phyloP scores from a whole-genome alignment of 2,113 vertebrate species.

The Balaeniceps rex region DNA sequence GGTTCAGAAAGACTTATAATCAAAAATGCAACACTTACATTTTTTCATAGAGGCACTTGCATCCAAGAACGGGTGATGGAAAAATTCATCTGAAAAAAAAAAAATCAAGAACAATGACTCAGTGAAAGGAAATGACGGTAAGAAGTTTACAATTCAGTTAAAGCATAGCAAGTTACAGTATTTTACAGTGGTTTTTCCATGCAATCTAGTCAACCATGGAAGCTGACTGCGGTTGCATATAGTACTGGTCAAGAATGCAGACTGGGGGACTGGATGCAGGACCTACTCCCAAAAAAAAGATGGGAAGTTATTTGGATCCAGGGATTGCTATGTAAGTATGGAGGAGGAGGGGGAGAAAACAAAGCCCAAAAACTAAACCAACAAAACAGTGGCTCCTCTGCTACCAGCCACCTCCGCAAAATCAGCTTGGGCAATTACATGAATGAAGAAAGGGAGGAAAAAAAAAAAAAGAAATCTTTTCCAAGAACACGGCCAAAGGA shows the following conservation, averaged over 20 bases:
- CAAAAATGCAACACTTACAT: slow-evolving; percentile 77
- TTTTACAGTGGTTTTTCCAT: background rate
- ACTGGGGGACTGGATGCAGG: background rate
- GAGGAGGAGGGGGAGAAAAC: too few species aligned
- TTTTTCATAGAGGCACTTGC: slow-evolving; percentile 84
- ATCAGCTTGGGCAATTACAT: background rate
- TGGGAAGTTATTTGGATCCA: background rate
- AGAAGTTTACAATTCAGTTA: background rate
- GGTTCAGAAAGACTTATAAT: background rate
- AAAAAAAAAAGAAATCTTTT: background rate
- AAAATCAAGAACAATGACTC: background rate
- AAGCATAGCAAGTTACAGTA: background rate
- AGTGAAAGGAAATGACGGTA: background rate
- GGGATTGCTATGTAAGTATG: background rate
- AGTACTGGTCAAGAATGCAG: background rate
- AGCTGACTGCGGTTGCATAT: background rate
- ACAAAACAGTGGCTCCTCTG: background rate
- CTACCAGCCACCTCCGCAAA: background rate
- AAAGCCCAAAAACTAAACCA: too few species aligned
- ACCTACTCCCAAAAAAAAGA: background rate
- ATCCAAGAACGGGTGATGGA: slow-evolving; percentile 91
- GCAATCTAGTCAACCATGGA: background rate
- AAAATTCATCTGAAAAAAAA: slow-evolving; percentile 85
- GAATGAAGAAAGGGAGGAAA: background rate
- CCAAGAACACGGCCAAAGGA: background rate